Evolutionary conservation across 2,113 vertebrate species (phyloP).

Genomic region (Onychostoma macrolepis): DNA sequence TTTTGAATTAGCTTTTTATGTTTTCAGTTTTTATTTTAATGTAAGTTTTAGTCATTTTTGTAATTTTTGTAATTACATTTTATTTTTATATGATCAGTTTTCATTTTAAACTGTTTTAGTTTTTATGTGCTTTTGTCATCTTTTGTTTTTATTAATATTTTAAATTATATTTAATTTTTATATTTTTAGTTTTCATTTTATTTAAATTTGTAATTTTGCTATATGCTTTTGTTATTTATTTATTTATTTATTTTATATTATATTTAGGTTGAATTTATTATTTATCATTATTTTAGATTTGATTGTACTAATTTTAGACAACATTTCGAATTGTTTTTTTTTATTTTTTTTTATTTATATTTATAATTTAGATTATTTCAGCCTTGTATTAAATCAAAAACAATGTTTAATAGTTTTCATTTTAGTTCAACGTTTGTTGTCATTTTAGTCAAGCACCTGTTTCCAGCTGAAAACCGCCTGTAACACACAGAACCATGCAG

Average conservation of each 20-base stretch:
- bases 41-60: too few relatives aligned
- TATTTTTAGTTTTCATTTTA: too few relatives aligned
- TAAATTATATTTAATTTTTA: background rate
- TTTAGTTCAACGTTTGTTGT: background rate
- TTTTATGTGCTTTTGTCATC: background rate
- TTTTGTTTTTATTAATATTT: background rate
- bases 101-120: background rate
- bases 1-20: too few relatives aligned
- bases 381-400: background rate
- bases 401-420: too few relatives aligned
- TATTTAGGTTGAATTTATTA: background rate
- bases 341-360: background rate
- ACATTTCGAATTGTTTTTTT: too few relatives aligned
- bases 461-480: background rate
- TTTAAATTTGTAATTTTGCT: background rate
- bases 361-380: background rate
- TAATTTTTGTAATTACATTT: too few relatives aligned
- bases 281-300: background rate
- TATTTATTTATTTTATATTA: background rate
- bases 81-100: background rate
- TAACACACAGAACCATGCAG: too few relatives aligned
- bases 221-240: background rate
- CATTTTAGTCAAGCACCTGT: background rate
- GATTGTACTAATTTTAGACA: too few relatives aligned
- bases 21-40: too few relatives aligned